Percentiles rank a stretch among this genome's conserved stretches.
Evolutionary conservation across 2,888 invertebrate genomes (phyloP).

Genomic region (Blera fallax): DNA sequence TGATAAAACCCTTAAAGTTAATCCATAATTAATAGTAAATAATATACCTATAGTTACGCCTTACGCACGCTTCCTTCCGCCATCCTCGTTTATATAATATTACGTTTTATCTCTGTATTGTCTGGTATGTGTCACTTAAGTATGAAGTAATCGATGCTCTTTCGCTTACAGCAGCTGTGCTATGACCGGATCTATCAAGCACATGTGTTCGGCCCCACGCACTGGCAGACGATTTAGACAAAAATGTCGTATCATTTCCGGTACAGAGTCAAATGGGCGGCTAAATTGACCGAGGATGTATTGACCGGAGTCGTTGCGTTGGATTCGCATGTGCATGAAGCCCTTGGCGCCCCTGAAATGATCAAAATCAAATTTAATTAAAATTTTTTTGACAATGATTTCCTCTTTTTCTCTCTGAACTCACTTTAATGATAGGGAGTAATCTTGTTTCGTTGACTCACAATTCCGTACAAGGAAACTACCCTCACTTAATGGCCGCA

Average conservation of each 20-base stretch:
- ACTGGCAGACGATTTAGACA: conserved; percentile 96
- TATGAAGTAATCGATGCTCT: conserved; percentile 44
- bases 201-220: conserved; percentile 97
- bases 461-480: conserved; percentile 97
- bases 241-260: conserved; percentile 97
- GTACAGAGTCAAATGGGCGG: conserved; percentile 94
- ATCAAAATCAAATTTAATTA: conserved; percentile 48
- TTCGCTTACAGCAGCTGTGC: conserved; percentile 87
- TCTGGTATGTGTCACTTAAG: conserved; percentile 70
- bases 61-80: neutral
- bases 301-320: conserved; percentile 89
- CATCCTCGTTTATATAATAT: conserved; percentile 29
- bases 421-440: conserved; percentile 97
- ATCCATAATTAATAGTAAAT: conserved; percentile 53
- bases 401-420: conserved; percentile 78
- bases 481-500: conserved; percentile 92
- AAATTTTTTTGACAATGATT: neutral
- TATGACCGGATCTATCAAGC: conserved; percentile 94
- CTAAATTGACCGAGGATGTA: conserved; percentile 96
- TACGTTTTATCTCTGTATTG: conserved; percentile 51
- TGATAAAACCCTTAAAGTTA: conserved; percentile 36
- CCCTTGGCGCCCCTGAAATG: conserved; percentile 92
- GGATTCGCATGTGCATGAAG: conserved; percentile 98
- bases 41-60: conserved; percentile 44
- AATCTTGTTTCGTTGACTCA: conserved; percentile 96